Evolutionary conservation across 2,113 vertebrate species (phyloP).

Genomic region (Salvelinus alpinus): DNA sequence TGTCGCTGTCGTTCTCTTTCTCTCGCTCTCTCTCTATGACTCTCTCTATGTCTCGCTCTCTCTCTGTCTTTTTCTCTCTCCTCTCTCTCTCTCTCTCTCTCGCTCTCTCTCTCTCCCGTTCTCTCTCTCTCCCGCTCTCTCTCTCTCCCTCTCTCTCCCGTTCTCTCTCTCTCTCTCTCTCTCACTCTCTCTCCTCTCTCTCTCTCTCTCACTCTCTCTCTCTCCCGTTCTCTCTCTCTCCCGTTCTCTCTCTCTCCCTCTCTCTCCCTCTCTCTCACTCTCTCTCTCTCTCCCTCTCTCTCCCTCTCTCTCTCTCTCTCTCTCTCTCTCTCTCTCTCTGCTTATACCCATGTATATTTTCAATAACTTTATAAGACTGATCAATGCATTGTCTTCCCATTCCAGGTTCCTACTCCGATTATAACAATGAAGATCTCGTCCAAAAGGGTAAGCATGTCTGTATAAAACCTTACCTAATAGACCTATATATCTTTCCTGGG

Average conservation of each 20-base stretch:
- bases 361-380: background rate
- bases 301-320: background rate
- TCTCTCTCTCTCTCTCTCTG: background rate
- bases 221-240: background rate
- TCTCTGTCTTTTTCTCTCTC: too few relatives aligned
- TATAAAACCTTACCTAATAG: conserved; percentile 14
- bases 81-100: background rate
- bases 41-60: too few relatives aligned
- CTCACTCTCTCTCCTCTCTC: too few relatives aligned
- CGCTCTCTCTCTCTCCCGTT: background rate
- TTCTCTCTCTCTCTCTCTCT: too few relatives aligned
- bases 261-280: too few relatives aligned
- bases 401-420: conserved; percentile 86
- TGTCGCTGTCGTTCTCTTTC: too few relatives aligned
- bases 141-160: background rate
- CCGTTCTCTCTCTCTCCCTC: background rate
- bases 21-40: too few relatives aligned
- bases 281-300: background rate
- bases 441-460: conserved; percentile 84
- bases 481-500: conserved; percentile 10
- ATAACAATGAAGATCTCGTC: conserved; percentile 97
- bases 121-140: background rate
- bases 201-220: too few relatives aligned
- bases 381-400: conserved; percentile 28
- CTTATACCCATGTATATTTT: background rate